A percentile compares a stretch with the other conserved stretches of the same genome.
These are phyloP conservation scores for Lamproptera curius DNA, from an alignment of 2,888 invertebrate species.

Conservation along the genomic window DNA sequence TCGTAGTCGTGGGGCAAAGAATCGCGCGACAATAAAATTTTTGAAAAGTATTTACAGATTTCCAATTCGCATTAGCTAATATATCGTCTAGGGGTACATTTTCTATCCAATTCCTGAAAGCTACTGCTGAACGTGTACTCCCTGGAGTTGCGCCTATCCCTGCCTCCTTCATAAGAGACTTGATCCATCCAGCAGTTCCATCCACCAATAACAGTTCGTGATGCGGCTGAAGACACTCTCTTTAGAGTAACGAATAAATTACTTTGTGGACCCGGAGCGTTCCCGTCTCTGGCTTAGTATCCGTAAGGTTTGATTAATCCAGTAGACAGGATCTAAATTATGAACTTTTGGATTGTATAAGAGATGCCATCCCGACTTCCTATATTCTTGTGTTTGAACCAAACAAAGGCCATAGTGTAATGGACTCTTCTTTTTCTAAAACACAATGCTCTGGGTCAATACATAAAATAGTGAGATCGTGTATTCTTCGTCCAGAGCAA, in stretches of 20 bases:
- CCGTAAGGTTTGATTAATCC: constrained; percentile 13
- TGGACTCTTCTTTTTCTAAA: neutral
- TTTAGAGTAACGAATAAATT: neutral
- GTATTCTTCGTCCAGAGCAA: neutral
- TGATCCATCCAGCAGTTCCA: too few relatives aligned
- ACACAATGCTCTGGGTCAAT: neutral
- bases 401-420: constrained; percentile 21
- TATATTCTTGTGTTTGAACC: constrained; percentile 25
- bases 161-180: neutral
- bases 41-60: constrained; percentile 5
- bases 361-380: constrained; percentile 27
- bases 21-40: constrained; percentile 2
- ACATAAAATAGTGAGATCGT: neutral
- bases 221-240: too few relatives aligned
- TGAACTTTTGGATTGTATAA: constrained; percentile 1
- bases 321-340: constrained; percentile 19
- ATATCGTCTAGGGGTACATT: constrained; percentile 25
- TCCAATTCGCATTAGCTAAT: constrained; percentile 28
- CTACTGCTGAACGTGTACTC: neutral
- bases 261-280: neutral
- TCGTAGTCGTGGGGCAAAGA: neutral
- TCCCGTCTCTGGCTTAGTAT: constrained; percentile 6
- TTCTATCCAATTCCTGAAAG: constrained; percentile 15
- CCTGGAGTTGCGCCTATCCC: neutral
- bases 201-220: too few relatives aligned